Base-by-base conservation (phyloP, 2,888 invertebrate genomes). In the Crossocerus cetratus region DNA sequence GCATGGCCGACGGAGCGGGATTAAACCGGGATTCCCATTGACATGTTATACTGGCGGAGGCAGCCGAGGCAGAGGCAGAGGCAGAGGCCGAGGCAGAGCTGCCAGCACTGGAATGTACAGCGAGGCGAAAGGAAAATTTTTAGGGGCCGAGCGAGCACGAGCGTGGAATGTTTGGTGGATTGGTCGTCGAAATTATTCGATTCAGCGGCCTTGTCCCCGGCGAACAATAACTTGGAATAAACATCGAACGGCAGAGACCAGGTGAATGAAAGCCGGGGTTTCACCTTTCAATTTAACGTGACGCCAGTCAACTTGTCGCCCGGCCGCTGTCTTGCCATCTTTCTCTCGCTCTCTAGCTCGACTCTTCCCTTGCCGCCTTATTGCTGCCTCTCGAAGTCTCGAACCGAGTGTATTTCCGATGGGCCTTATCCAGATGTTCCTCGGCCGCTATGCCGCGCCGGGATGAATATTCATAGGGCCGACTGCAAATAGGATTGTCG, bases 11-110 rank as follows among this genome's bases (percentile, higher is more conserved):
- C 58, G 43, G 44, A 45, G 69, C 43, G 42, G 70, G 77, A 81
- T 81, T 81, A 81, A 56, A 74, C 44, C 32, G 18, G 44, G 57
- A 56, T 64, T 68, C 45, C 42, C 2, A 18, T 32, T 23, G 43
- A 54, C 49, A 8, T 16, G 16, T n/a, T 22, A 3, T 11, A 55
- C 43, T 20, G 54, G 20, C 32, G 32, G 2, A 32, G 32, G 32
- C 8, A 32, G 4, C 11, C 32, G 32, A 32, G 8, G 32, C 32
- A 20, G 42, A 59, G 23, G 11, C 32, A 5, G 2, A 32, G 32
- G 32, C 8, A 32, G 4, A n/a, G n/a, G n/a, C 11, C 32, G 32
- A 32, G 8, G 32, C 32, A 20, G 42, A 59, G 32, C 32, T 32
- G 11, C 8, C 32, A 8, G 8, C 2, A 32, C 5, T 8, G 8